Evolutionary conservation across 2,113 vertebrate genomes (phyloP), one percentile per base, ranked within the genome.

Genomic region (Sisor rabdophorus): DNA sequence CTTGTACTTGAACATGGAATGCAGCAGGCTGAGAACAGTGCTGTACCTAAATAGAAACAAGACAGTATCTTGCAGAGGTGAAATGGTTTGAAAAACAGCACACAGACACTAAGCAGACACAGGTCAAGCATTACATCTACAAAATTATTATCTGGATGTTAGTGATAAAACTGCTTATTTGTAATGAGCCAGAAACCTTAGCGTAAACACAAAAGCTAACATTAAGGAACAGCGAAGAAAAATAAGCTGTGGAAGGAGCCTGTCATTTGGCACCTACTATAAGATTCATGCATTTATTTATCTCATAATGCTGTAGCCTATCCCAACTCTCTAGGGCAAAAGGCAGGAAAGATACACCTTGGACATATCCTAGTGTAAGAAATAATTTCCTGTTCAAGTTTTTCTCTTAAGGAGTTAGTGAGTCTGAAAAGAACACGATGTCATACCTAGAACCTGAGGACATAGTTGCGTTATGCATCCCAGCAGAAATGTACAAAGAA

Each of bases 141-240:
- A 71, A 15, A 50, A 55, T 32, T 54, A 32, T 36, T 32, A 71
- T 55, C 52, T 52, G 73, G 13, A 75, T 26, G 15, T 16, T 4
- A 24, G 55, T 20, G 22, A 48, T 30, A 30, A 48, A 17, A n/a
- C 53, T 44, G 65, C 22, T 67, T 6, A 16, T 73, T 72, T 44
- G 50, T 44, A 72, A 12, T 8, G 70, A n/a, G n/a, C n/a, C 52
- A 59, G 32, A 65, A 17, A 26, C 55, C 17, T 58, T 47, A 74
- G 70, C 73, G 47, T 24, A 26, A 73, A 11, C 24, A 17, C 60
- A 54, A 13, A 36, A n/a, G 13, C 63, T 73, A 30, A 77, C 19
- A 67, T 44, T 47, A 81, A 26, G 13, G 11, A 24, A 19, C 40
- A 70, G 64, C 10, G 30, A 24, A 48, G 11, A 17, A 17, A 47